Evolutionary conservation across 2,113 vertebrate species (phyloP).

Genomic region (Rhabdornis inornatus): DNA sequence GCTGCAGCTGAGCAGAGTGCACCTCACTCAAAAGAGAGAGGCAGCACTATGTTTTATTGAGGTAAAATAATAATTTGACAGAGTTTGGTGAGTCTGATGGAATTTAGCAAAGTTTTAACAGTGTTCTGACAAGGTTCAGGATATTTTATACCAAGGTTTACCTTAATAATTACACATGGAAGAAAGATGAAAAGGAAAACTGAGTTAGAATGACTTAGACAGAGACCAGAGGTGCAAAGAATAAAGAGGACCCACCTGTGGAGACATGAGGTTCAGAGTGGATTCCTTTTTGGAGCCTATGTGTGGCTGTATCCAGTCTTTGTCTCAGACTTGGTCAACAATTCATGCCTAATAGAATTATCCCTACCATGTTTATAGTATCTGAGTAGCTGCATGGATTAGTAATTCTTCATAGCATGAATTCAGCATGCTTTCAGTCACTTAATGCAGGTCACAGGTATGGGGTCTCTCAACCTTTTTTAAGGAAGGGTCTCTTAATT

Average conservation of each 20-base stretch:
- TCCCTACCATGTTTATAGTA: background rate
- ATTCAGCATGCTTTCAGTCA: background rate
- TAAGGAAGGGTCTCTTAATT: background rate
- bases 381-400: background rate
- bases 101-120: background rate
- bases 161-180: background rate
- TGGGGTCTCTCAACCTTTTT: background rate
- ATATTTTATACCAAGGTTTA: background rate
- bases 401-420: background rate
- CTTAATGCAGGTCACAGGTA: accelerated
- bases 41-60: background rate
- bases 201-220: background rate
- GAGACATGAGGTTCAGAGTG: background rate
- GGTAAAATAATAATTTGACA: background rate
- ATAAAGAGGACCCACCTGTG: background rate
- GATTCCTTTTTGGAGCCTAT: background rate
- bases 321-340: background rate
- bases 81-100: background rate
- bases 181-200: background rate
- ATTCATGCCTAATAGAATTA: background rate
- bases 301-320: background rate
- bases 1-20: background rate
- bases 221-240: background rate
- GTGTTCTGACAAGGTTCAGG: background rate
- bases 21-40: background rate